These are phyloP conservation scores for Oceanodroma tethys DNA, from an alignment of 2,113 vertebrate species.

Conservation along the genomic window DNA sequence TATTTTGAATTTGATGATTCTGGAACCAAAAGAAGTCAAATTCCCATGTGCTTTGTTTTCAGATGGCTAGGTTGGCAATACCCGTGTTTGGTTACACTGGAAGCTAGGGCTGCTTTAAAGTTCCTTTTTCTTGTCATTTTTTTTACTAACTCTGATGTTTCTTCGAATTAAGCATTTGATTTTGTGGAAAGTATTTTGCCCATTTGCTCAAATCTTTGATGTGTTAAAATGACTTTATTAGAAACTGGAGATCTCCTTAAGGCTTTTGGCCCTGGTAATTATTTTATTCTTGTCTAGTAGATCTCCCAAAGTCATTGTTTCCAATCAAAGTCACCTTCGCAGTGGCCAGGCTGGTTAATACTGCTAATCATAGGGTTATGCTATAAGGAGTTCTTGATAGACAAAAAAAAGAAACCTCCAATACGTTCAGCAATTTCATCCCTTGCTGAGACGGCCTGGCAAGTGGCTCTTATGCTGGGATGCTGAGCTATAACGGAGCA, in stretches of 20 bases:
- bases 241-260: not conserved
- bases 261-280: not conserved
- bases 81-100: not conserved
- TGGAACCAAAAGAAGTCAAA: not conserved
- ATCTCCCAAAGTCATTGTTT: not conserved
- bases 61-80: not conserved
- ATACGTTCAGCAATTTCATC: not conserved
- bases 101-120: not conserved
- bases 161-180: not conserved
- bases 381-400: not conserved
- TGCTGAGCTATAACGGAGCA: not conserved
- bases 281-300: not conserved
- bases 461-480: not conserved
- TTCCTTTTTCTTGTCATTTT: not conserved
- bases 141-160: not conserved
- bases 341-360: not conserved
- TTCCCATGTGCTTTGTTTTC: not conserved
- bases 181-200: not conserved
- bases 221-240: not conserved
- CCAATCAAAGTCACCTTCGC: not conserved
- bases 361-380: not conserved
- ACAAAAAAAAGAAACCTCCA: not conserved
- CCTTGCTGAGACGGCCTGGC: not conserved
- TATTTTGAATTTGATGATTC: not conserved
- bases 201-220: not conserved